Evolutionary conservation across 1,140 invertebrate genomes (phyloP), one percentile per base, ranked within the genome.

Genomic region (Meteorus sp.): DNA sequence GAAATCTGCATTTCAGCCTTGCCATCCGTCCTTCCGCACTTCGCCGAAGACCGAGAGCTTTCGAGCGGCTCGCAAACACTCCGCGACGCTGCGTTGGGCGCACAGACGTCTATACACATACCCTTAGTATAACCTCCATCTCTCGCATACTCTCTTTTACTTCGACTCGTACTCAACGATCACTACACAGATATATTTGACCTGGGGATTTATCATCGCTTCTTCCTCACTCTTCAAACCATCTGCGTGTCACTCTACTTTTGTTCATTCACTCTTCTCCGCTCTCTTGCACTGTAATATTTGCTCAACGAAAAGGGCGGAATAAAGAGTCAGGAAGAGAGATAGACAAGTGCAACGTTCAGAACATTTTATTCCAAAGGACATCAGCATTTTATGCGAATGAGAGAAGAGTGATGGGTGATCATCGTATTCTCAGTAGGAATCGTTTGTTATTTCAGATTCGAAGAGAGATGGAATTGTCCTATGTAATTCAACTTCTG

Each of bases 1-100:
- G 47, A 73, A 80, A 80, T 80, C 76, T 80, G 75, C 76, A 79
- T 80, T 80, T 78, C 71, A 76, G 69, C 51, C 72, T 76, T 72
- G n/a, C 68, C 66, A 70, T 74, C 66, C 66, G 69, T 68, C 67
- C 64, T 66, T 62, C 20, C 64, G 61, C 64, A 63, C 68, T 66
- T 56, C 61, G 55, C 23, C 45, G 60, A 61, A n/a, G 61, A 58
- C 68, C 60, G 60, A 78, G 76, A 78, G 75, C 75, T 79, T 79
- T 80, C 72, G 69, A 77, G 73, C 70, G 65, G 66, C 71, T 74
- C 72, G 76, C 78, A 80, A 79, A 80, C 76, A 78, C 76, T 75
- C 67, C 47, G 51, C 55, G 45, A 53, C 53, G 62, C 63, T 58
- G 53, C 56, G 61, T 62, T 62, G 58, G 39, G 35, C 31, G 33